Evolutionary conservation across 2,113 vertebrate species (phyloP), one percentile per base, ranked within the genome.

Genomic region (Cyprinus carpio): DNA sequence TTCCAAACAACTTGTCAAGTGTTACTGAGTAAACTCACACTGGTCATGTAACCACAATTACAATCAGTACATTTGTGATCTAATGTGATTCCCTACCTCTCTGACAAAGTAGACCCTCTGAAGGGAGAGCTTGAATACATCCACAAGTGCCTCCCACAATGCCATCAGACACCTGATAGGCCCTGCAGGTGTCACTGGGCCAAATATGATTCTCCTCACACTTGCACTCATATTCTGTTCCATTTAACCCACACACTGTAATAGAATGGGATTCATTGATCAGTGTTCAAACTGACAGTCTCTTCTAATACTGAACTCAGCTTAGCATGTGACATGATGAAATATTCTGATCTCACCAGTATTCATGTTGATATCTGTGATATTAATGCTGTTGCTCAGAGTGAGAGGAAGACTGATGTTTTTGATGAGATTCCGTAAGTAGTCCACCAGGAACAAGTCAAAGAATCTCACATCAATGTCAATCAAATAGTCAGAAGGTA

Each of bases 391-490:
- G 31, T 56, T 79, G 7, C 31, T 79, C 31, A 79, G 20, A 40
- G 76, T 8, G 1, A 79, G 15, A 62, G 76, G 23, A 2, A 79
- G 20, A 20, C 12, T 79, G 76, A 62, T 60, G 6, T 64, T 80
- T 64, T 1, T 37, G 34, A 80, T 1, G 11, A 80, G 7, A 60
- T 10, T 16, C 7, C 77, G 11, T 40, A 64, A 80, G 58, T 27
- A 25, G 37, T 64, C 15, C 23, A 25, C n/a, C 34, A 80, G 6
- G 0, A 27, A 27, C 56, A 40, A 25, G 0, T 80, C 77, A n/a
- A 80, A 80, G 56, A 80, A 27, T 62, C 76, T 79, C 23, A 80
- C 23, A 43, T 80, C 77, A 62, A 80, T 25, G 13, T 80, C 77
- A 43, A 43, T 60, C 29, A 16, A 6, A 11, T 79, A 79, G 0